Conservation (phyloP, 2,113 vertebrate species). For the Phalacrocorax brasilianus region DNA sequence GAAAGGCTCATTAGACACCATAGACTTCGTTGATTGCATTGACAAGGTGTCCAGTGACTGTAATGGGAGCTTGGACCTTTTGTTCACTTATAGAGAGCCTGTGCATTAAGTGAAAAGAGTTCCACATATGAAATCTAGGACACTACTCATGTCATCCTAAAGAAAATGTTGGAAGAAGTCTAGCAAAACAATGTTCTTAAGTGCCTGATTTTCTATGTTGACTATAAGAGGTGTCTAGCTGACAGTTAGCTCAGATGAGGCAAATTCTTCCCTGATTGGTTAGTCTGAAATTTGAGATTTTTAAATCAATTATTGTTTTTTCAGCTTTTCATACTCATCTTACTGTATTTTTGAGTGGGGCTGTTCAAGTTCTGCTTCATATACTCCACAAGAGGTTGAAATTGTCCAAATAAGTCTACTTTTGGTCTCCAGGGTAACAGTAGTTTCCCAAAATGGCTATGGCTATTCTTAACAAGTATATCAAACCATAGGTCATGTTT, state of each 20-base stretch:
- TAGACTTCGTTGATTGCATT: neutral
- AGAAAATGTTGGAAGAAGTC: neutral
- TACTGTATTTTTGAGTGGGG: neutral
- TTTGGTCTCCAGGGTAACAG: constrained; percentile 60
- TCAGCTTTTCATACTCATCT: neutral
- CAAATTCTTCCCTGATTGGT: neutral
- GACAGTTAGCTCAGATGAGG: neutral
- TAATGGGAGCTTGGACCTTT: neutral
- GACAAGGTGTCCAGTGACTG: neutral
- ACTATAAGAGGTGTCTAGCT: neutral
- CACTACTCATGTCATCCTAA: neutral
- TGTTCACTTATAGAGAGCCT: neutral
- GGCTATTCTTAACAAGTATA: constrained; percentile 30
- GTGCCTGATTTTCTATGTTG: neutral
- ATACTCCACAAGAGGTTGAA: neutral
- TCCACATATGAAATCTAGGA: neutral
- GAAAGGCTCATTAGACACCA: neutral
- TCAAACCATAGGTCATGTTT: constrained; percentile 26
- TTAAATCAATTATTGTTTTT: neutral
- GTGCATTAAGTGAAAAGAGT: neutral
- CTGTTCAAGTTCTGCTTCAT: neutral
- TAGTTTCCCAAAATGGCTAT: constrained; percentile 3
- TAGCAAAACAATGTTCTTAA: neutral
- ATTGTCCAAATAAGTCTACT: neutral
- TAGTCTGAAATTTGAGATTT: neutral